Conservation (phyloP, 1,140 invertebrate species). For the Leptinotarsa defecta region DNA sequence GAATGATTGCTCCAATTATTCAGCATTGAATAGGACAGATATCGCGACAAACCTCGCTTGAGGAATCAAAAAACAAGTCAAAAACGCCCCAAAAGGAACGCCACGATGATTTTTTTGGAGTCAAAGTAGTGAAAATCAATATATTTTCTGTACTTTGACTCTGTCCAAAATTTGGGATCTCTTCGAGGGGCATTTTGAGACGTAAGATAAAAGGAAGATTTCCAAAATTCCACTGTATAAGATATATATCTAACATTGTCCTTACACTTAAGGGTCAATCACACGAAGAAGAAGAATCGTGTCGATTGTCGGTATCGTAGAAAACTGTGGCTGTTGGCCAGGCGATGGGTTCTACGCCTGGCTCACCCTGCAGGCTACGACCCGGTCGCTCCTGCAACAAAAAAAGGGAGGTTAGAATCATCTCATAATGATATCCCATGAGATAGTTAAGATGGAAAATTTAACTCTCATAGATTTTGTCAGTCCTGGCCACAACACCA, state of each 20-base stretch:
- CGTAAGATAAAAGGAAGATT: conserved; percentile 9
- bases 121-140: too few species aligned
- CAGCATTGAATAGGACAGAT: too few species aligned
- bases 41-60: too few species aligned
- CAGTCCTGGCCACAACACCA: too few species aligned
- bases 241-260: conserved; percentile 19
- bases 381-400: conserved; percentile 51
- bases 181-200: too few species aligned
- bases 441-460: too few species aligned
- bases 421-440: too few species aligned
- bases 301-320: conserved; percentile 40
- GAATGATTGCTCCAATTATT: too few species aligned
- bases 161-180: background rate
- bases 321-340: conserved; percentile 45
- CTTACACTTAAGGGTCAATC: conserved; percentile 23
- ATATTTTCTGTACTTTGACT: background rate
- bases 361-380: conserved; percentile 56
- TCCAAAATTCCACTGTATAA: conserved; percentile 21
- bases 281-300: conserved; percentile 21
- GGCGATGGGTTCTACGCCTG: conserved; percentile 54
- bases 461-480: too few species aligned
- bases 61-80: too few species aligned
- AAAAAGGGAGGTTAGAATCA: conserved; percentile 20
- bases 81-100: too few species aligned
- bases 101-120: too few species aligned